A percentile compares a stretch with the other conserved stretches of the same genome.
phyloP scores from a whole-genome alignment of 2,888 invertebrate species.

The Camptogramma bilineatum region DNA sequence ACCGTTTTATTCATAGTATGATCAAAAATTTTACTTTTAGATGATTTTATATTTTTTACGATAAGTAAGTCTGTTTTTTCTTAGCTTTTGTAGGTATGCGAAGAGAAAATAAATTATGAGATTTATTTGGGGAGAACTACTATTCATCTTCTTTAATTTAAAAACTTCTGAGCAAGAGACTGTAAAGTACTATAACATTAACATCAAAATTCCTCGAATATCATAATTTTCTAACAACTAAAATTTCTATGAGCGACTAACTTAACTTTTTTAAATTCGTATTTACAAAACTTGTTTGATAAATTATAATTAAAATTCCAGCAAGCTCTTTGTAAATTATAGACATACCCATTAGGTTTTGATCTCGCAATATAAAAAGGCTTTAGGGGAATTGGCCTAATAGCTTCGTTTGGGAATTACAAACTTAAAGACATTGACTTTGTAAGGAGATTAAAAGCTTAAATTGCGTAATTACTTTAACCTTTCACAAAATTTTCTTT shows the following conservation, averaged over 20 bases:
- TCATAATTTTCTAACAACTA: not conserved
- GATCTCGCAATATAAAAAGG: slow-evolving; percentile 41
- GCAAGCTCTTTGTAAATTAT: slow-evolving; percentile 14
- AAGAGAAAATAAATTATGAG: not conserved
- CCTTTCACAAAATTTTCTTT: slow-evolving; percentile 51
- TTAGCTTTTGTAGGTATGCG: not conserved
- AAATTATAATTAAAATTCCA: slow-evolving; percentile 13
- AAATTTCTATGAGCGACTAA: not conserved
- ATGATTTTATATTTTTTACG: not conserved
- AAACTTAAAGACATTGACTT: slow-evolving; percentile 56
- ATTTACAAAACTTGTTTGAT: slow-evolving; percentile 2
- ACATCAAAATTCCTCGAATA: not conserved
- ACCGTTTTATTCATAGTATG: not conserved
- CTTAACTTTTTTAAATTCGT: not conserved
- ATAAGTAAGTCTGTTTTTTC: not conserved
- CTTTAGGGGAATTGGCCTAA: slow-evolving; percentile 45
- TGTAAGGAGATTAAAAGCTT: slow-evolving; percentile 55
- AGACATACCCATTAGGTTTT: slow-evolving; percentile 23
- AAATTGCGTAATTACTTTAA: slow-evolving; percentile 57
- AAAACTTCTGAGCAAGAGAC: not conserved
- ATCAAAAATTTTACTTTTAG: not conserved
- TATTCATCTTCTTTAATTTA: not conserved
- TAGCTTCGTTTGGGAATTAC: slow-evolving; percentile 53
- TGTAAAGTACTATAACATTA: not conserved
- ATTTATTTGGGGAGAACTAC: not conserved